Evolutionary conservation across 2,888 invertebrate species (phyloP), one percentile per base, ranked within the genome.

Genomic region (Therioaphis trifolii): DNA sequence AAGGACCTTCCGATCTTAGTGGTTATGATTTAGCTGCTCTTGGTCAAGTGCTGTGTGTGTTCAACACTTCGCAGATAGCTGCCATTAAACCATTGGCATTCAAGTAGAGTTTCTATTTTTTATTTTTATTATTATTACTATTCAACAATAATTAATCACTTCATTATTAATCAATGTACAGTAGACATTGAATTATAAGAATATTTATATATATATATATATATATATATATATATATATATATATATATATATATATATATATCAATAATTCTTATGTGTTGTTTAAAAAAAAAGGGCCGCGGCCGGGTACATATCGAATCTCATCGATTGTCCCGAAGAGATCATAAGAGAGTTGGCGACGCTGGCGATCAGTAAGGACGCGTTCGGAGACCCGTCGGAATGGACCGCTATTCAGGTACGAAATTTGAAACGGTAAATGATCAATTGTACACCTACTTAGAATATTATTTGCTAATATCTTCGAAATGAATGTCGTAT

Each of bases 31-130:
- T 92, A 76, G 88, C 87, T 58, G 90, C 91, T 0, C 87, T 92
- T 78, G 88, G 90, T 49, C 91, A 91, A 86, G 91, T 92, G 85
- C 86, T 92, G 2, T 92, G 92, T 86, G 89, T 89, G n/a, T 91
- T 91, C 80, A 91, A 91, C 86, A 87, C 87, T 40, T 89, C 89
- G 29, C 90, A 91, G 85, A 91, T 92, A 71, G 88, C 88, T 46
- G 88, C 89, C 77, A 91, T 92, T 80, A 91, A 90, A 86, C 89
- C 91, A 0, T 88, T 89, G 68, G 90, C 91, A 0, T 92, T 91
- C 85, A 86, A 87, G 87, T 87, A 86, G 63, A 21, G 35, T 15
- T 1, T 40, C 7, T 29, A 29, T 55, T 75, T 52, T n/a, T 76
- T 63, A 69, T 76, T n/a, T 69, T 76, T 21, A 40, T 35, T 55